These are phyloP conservation scores for Sinohyriopsis cumingii DNA, from an alignment of 2,888 invertebrate species.

Conservation along the genomic window DNA sequence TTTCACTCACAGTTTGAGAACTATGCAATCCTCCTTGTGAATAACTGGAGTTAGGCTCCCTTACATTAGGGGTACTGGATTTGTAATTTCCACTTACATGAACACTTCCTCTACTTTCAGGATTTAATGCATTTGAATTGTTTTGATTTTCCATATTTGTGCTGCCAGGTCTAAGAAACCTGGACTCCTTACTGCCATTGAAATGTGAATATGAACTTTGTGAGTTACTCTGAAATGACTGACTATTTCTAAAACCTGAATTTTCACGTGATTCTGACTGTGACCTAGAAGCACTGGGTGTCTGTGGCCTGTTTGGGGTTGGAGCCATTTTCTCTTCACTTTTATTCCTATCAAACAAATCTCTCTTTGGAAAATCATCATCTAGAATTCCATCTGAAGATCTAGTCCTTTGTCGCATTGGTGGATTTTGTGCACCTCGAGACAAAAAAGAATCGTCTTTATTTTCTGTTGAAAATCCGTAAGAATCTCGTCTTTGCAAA, in stretches of 20 bases:
- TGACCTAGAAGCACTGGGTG: slow-evolving; percentile 15
- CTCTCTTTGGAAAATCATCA: slow-evolving; percentile 16
- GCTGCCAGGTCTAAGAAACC: too few species aligned
- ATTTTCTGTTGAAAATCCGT: slow-evolving; percentile 25
- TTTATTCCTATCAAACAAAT: slow-evolving; percentile 11
- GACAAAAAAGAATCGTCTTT: slow-evolving; percentile 24
- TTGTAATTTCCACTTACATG: too few species aligned
- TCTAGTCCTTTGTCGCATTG: slow-evolving; percentile 20
- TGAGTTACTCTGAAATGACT: too few species aligned
- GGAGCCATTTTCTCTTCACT: slow-evolving; percentile 21
- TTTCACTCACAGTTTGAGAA: too few species aligned
- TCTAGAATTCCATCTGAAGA: slow-evolving; percentile 31
- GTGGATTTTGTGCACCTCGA: slow-evolving; percentile 21
- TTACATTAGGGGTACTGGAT: too few species aligned
- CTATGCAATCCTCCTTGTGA: too few species aligned
- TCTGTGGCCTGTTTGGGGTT: slow-evolving; percentile 1
- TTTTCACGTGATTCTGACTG: slow-evolving; percentile 20
- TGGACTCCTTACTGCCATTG: too few species aligned
- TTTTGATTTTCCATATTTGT: too few species aligned
- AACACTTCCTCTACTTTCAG: too few species aligned
- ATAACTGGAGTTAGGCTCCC: too few species aligned
- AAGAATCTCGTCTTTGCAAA: slow-evolving; percentile 25
- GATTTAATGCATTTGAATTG: too few species aligned
- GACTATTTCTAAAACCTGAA: slow-evolving; percentile 13
- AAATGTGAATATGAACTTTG: too few species aligned